Evolutionary conservation across 2,113 vertebrate species (phyloP).

Genomic region (Thermophis baileyi): DNA sequence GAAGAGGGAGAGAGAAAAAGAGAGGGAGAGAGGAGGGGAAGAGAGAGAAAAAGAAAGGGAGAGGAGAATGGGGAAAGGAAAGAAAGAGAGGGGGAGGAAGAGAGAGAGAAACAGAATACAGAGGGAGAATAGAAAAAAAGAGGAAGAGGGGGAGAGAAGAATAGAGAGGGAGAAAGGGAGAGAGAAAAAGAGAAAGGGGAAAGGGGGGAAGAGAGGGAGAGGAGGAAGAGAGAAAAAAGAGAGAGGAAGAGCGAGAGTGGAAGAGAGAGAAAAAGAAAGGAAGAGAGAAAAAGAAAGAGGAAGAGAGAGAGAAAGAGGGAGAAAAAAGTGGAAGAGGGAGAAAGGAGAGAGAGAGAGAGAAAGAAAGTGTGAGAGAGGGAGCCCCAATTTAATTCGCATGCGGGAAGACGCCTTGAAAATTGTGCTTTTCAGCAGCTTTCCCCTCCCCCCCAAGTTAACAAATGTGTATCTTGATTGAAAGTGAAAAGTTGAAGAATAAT

Average conservation of each 20-base stretch:
- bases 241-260: conserved; percentile 50
- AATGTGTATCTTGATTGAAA: conserved; percentile 71
- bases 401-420: conserved; percentile 60
- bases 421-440: conserved; percentile 71
- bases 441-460: conserved; percentile 48
- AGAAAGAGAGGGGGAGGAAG: conserved; percentile 29
- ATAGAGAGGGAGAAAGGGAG: not conserved
- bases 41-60: conserved; percentile 46
- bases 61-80: too few relatives aligned
- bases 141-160: conserved; percentile 2
- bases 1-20: not conserved
- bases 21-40: too few relatives aligned
- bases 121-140: fast-evolving
- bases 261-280: not conserved
- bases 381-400: conserved; percentile 55
- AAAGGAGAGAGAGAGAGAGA: conserved; percentile 32
- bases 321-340: too few relatives aligned
- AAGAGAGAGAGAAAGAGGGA: not conserved
- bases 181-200: conserved; percentile 45
- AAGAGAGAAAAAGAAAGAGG: conserved; percentile 18
- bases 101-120: too few relatives aligned
- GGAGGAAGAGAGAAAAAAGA: not conserved
- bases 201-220: not conserved
- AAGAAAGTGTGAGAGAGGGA: not conserved
- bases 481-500: conserved; percentile 71